These are phyloP conservation scores for Phenganax subtilis DNA, from an alignment of 92 coral and sea anemone genomes.

Conservation along the genomic window DNA sequence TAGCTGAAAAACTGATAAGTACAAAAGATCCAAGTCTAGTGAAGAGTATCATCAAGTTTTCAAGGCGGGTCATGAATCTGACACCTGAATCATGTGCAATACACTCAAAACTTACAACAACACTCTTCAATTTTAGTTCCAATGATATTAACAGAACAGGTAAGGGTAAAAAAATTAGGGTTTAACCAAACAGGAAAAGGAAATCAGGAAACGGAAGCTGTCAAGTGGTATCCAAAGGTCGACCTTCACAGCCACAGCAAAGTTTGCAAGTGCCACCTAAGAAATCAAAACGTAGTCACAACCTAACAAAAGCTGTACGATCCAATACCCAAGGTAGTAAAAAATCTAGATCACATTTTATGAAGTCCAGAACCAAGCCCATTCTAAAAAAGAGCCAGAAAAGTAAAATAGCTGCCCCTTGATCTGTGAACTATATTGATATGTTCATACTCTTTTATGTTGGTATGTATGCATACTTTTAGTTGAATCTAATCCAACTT, in stretches of 20 bases:
- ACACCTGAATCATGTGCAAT: conserved; percentile 21
- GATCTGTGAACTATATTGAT: too few relatives aligned
- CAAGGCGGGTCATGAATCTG: conserved; percentile 45
- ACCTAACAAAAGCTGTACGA: background rate
- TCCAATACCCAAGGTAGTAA: background rate
- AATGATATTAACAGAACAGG: conserved; percentile 33
- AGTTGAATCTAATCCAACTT: too few relatives aligned
- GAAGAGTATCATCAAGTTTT: conserved; percentile 46
- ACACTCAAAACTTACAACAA: conserved; percentile 50
- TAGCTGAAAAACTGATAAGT: too few relatives aligned
- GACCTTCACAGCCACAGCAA: background rate
- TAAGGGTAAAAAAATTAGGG: conserved; percentile 41
- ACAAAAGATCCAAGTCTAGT: conserved; percentile 19
- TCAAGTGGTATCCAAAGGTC: conserved; percentile 52
- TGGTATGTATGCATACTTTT: too few relatives aligned
- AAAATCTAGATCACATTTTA: background rate
- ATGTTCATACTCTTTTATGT: too few relatives aligned
- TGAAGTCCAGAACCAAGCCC: too few relatives aligned
- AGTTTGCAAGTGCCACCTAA: conserved; percentile 37
- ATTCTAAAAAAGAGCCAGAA: too few relatives aligned
- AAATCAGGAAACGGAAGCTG: conserved; percentile 50
- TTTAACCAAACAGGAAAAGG: conserved; percentile 56
- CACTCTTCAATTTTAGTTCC: conserved; percentile 55
- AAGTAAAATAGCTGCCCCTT: too few relatives aligned
- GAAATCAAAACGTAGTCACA: conserved; percentile 43